Evolutionary conservation across 1,140 invertebrate species (phyloP).

Genomic region (Pogonus chalceus): DNA sequence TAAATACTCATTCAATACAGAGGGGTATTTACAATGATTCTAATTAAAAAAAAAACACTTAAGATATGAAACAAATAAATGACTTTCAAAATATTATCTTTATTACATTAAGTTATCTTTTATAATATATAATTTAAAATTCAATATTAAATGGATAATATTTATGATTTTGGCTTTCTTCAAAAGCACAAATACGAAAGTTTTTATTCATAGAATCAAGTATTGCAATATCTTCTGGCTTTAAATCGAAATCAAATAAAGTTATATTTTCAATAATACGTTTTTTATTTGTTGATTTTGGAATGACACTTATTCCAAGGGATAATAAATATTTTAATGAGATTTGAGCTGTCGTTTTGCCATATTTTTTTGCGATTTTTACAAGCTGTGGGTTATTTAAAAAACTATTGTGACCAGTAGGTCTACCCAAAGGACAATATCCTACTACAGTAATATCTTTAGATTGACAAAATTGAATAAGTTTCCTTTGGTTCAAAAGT

Average conservation of each 20-base stretch:
- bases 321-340: constrained; percentile 50
- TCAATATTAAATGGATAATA: constrained; percentile 46
- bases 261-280: constrained; percentile 63
- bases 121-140: no score
- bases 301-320: constrained; percentile 51
- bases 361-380: constrained; percentile 47
- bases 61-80: no score
- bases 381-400: constrained; percentile 42
- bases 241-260: constrained; percentile 61
- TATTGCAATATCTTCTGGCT: constrained; percentile 44
- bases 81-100: no score
- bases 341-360: constrained; percentile 52
- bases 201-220: constrained; percentile 48
- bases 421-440: constrained; percentile 65
- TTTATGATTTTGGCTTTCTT: constrained; percentile 37
- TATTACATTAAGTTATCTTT: no score
- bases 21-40: no score
- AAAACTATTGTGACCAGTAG: constrained; percentile 19
- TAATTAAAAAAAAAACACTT: no score
- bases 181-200: constrained; percentile 37
- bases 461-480: constrained; percentile 57
- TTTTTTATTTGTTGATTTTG: constrained; percentile 59
- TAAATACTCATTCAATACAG: no score
- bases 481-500: constrained; percentile 62
- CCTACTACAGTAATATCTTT: constrained; percentile 59